Base-by-base conservation (phyloP, 2,113 vertebrate species). In the Serinus canaria region DNA sequence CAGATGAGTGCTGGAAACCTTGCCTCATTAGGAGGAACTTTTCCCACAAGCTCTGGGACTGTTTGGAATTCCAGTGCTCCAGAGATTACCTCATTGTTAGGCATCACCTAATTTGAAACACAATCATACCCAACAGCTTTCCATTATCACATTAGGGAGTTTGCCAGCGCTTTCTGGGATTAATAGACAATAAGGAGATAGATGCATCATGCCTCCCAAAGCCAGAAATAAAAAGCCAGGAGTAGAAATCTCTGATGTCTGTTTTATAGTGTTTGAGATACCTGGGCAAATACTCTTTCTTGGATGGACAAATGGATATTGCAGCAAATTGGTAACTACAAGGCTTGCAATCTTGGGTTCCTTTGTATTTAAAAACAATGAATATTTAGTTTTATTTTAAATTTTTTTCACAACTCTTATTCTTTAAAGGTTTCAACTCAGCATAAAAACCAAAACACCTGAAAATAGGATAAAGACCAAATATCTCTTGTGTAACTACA, bases 101-200 rank as follows among this genome's bases (percentile, higher is more conserved):
- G 59, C 78, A 93, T 80, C 89, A 87, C 70, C 81, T 95, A 92
- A 94, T 95, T 46, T 84, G 78, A 94, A 95, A 94, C 37, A 82
- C 66, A 79, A 35, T 87, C 81, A 50, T 41, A 69, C 22, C 55
- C 33, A 6, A 93, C 75, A 60, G 77, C 67, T 80, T 93, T 70
- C 63, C 47, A 92, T 88, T 94, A 91, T 95, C 79, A 52, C 22
- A 6, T 69, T 11, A 79, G 73, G 43, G 77, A 22, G 50, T 74
- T 80, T 94, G 46, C 46, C 75, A 80, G 68, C 28, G 67, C 55
- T 63, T 67, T 80, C 14, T 74, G 43, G 70, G 22, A 74, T 67
- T 76, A 94, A 77, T 22, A 52, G 82, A 70, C 46, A 90, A 55
- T 52, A 90, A 76, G 13, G 28, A 31, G 14, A 10, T 33, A 56